Percentiles rank a stretch among this genome's conserved stretches.
These are phyloP conservation scores for Bombus impatiens DNA, from an alignment of 1,140 invertebrate species.

Conservation along the genomic window DNA sequence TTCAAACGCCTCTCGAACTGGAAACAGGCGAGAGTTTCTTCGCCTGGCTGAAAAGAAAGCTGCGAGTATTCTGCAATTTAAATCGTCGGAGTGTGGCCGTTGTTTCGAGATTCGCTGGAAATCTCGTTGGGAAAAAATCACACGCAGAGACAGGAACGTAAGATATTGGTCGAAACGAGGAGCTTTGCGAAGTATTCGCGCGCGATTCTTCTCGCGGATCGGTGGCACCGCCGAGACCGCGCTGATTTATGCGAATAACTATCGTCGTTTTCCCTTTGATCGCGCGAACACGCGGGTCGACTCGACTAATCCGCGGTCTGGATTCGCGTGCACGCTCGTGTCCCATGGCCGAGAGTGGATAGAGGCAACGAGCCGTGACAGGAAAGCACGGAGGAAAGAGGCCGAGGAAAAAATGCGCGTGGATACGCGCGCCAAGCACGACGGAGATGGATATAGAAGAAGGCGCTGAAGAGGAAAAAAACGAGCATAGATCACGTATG, in stretches of 20 bases:
- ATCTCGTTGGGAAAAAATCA: not conserved
- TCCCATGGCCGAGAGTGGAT: not conserved
- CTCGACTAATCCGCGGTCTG: not conserved
- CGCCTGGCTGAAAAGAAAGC: not conserved
- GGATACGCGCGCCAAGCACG: not conserved
- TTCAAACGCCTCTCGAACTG: not conserved
- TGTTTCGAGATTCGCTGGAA: not conserved
- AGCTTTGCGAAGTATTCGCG: no score
- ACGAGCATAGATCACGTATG: slow-evolving; percentile 73
- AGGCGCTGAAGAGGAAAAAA: slow-evolving; percentile 42
- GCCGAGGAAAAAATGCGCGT: not conserved
- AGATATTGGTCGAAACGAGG: no score
- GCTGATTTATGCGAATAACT: not conserved
- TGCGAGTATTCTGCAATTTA: not conserved
- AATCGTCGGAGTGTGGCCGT: not conserved
- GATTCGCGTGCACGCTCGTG: slow-evolving; percentile 10
- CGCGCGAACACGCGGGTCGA: no score
- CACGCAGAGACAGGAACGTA: fast-evolving
- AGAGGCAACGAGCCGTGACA: not conserved
- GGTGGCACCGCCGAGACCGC: no score
- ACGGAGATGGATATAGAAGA: not conserved
- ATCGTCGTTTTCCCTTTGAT: slow-evolving; percentile 26
- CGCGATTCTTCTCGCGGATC: not conserved
- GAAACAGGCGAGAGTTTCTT: not conserved
- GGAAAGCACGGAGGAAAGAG: not conserved